Evolutionary conservation across 2,113 vertebrate genomes (phyloP), one percentile per base, ranked within the genome.

Genomic region (Sitta europaea): DNA sequence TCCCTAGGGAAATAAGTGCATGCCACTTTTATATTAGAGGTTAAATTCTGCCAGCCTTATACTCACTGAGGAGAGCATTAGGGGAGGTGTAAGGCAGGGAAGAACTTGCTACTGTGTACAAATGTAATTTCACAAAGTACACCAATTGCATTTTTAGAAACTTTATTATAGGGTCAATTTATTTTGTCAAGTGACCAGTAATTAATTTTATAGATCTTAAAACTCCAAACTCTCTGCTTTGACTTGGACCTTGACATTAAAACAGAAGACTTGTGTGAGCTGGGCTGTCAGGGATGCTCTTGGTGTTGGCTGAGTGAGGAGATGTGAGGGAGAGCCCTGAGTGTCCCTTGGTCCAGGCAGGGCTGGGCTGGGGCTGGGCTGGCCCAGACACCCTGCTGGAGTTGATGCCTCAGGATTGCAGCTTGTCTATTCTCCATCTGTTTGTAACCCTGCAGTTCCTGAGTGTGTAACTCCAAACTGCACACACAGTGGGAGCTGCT

Each of bases 1-100:
- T 93, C 85, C 88, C 71, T 17, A 25, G 81, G 86, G 92, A 87
- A 95, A 62, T 86, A 82, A 93, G 58, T 58, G 25, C 50, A 53
- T 79, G 40, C 31, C 54, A 76, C 78, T 87, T 84, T 12, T 18
- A 43, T 77, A 65, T 81, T 35, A 20, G 57, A 93, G 62, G 58
- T 82, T 79, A 65, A 95, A 79, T 72, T 70, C 78, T 90, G 63
- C n/a, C 62, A 78, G 73, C 62, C 78, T 82, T 71, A 4, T 3
- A 12, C 62, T 75, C 54, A 15, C 54, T 8, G 50, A 76, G n/a
- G 21, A 45, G 14, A 43, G 67, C 35, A 9, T n/a, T 45, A 57
- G n/a, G 40, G 62, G 63, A 86, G 54, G 25, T 61, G 54, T 24
- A 15, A 83, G 86, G 83, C 76, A 66, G 67, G 67, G 57, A 53